These are phyloP conservation scores for Copidosoma floridanum DNA, from an alignment of 1,140 invertebrate species.

Conservation along the genomic window DNA sequence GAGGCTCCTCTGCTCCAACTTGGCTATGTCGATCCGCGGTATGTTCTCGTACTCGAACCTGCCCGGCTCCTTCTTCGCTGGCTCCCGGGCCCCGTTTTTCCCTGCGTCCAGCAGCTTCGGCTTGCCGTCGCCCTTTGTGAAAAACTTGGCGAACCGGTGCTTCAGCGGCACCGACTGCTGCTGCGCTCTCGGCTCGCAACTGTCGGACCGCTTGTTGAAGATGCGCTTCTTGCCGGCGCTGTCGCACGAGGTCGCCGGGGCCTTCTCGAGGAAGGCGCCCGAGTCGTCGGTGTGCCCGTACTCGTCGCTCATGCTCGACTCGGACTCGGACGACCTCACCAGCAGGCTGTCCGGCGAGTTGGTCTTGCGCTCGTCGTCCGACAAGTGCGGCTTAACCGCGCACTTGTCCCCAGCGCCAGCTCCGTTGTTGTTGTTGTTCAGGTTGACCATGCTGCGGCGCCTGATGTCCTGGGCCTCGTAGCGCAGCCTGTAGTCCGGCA, in stretches of 20 bases:
- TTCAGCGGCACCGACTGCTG: slow-evolving; percentile 31
- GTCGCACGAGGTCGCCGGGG: too few relatives aligned
- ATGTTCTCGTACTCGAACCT: slow-evolving; percentile 54
- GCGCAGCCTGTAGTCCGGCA: slow-evolving; percentile 32
- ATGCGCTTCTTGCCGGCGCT: slow-evolving; percentile 34
- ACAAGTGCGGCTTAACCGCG: slow-evolving; percentile 28
- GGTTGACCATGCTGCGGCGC: slow-evolving; percentile 1
- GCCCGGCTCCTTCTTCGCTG: slow-evolving; percentile 33
- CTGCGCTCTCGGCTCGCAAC: slow-evolving; percentile 8
- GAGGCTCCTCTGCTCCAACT: slow-evolving; percentile 42
- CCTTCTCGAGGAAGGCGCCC: slow-evolving; percentile 50
- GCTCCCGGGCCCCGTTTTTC: background rate
- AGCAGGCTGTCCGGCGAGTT: slow-evolving; percentile 53
- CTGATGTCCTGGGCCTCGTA: slow-evolving; percentile 29
- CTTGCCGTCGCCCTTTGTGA: slow-evolving; percentile 36
- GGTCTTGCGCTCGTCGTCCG: slow-evolving; percentile 52
- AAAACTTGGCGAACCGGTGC: slow-evolving; percentile 50
- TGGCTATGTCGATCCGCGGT: slow-evolving; percentile 51
- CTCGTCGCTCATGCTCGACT: slow-evolving; percentile 44
- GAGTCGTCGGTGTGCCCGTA: slow-evolving; percentile 54
- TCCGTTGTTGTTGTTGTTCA: slow-evolving; percentile 22
- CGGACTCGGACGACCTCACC: slow-evolving; percentile 51
- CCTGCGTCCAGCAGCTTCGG: slow-evolving; percentile 24
- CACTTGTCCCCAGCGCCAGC: slow-evolving; percentile 18
- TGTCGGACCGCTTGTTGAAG: slow-evolving; percentile 6